A percentile compares a stretch with the other conserved stretches of the same genome.
These are phyloP conservation scores for Bostrychus sinensis DNA, from an alignment of 2,113 vertebrate species.

Conservation along the genomic window DNA sequence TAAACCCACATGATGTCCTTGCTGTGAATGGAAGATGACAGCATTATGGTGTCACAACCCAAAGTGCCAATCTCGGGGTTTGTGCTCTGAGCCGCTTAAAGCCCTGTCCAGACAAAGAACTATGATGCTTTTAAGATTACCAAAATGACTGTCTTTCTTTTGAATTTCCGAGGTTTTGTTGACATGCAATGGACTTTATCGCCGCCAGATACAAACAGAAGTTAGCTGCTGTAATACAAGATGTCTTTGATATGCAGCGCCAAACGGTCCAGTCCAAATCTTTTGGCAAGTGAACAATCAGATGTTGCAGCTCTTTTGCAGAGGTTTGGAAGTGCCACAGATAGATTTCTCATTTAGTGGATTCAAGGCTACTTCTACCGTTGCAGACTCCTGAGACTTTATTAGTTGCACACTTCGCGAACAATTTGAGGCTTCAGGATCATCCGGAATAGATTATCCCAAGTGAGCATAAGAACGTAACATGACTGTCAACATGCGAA, in stretches of 20 bases:
- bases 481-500: conserved; percentile 16
- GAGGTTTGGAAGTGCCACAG: conserved; percentile 73
- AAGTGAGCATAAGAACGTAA: conserved; percentile 24
- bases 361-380: conserved; percentile 49
- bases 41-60: conserved; percentile 29
- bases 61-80: conserved; percentile 36
- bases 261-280: conserved; percentile 62
- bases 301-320: conserved; percentile 50
- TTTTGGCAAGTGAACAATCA: conserved; percentile 78
- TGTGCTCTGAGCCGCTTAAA: conserved; percentile 29
- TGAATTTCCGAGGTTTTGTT: conserved; percentile 27
- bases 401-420: conserved; percentile 51
- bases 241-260: conserved; percentile 79
- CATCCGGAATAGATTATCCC: conserved; percentile 33
- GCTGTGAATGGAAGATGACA: conserved; percentile 40
- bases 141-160: conserved; percentile 37
- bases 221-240: conserved; percentile 55
- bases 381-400: conserved; percentile 33
- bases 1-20: conserved; percentile 36
- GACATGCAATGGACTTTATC: conserved; percentile 26
- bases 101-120: conserved; percentile 1
- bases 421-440: conserved; percentile 49
- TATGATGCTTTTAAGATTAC: conserved; percentile 17
- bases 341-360: conserved; percentile 47
- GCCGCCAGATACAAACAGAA: conserved; percentile 5